A percentile compares a stretch with the other conserved stretches of the same genome.
Evolutionary conservation across 2,797 vertebrate genomes (phyloP).

Genomic region (Epinephelus coioides): DNA sequence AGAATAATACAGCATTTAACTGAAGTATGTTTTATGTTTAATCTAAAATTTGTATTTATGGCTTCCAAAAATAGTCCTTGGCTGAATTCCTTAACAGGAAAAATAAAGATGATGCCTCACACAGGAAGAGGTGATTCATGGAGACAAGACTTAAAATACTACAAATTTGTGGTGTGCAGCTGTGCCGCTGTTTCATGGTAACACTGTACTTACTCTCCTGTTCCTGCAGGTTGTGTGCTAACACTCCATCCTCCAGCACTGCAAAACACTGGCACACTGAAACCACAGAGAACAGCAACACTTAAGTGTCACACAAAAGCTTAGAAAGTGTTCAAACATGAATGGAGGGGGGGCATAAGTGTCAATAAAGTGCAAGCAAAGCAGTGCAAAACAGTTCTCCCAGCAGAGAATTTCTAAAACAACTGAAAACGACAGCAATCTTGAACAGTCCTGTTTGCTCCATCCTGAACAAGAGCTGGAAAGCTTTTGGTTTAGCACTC

Average conservation of each 20-base stretch:
- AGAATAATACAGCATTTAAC: not conserved
- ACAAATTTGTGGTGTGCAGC: conserved; percentile 2
- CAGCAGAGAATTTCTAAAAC: conserved; percentile 1
- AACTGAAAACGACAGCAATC: conserved; percentile 1
- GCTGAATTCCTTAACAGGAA: not conserved
- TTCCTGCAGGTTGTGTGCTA: conserved; percentile 87
- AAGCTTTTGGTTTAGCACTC: conserved; percentile 24
- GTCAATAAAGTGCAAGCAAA: not conserved
- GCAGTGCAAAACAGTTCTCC: conserved; percentile 5
- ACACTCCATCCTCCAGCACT: conserved; percentile 83
- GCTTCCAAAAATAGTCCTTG: not conserved
- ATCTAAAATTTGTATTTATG: not conserved
- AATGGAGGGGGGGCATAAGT: conserved; percentile 3
- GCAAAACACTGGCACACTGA: conserved; percentile 85
- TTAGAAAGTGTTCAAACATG: conserved; percentile 5
- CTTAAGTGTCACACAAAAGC: conserved; percentile 28
- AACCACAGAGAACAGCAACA: conserved; percentile 59
- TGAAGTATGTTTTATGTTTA: not conserved
- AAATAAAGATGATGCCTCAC: not conserved
- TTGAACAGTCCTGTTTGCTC: not conserved
- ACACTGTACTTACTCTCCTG: conserved; percentile 85
- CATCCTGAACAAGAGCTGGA: conserved; percentile 26
- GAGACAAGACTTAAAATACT: not conserved
- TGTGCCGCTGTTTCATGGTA: not conserved
- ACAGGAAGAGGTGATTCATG: not conserved